Evolutionary conservation across 2,113 vertebrate species (phyloP).

Genomic region (Penelope pileata): DNA sequence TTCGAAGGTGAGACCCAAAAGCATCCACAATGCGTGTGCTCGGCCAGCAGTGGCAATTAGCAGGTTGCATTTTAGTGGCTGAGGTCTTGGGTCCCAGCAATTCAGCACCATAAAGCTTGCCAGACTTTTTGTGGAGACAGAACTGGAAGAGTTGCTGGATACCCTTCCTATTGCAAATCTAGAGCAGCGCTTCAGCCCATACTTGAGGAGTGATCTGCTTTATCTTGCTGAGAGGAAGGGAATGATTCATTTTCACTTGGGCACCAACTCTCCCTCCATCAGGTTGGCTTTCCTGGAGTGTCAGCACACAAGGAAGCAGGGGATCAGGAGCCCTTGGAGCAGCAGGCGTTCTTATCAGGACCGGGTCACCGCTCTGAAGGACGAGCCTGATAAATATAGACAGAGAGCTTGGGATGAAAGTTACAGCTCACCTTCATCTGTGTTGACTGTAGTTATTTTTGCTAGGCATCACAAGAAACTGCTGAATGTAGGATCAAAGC

Average conservation of each 20-base stretch:
- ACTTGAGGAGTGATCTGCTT: neutral
- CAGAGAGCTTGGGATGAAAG: neutral
- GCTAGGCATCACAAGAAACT: slow-evolving; percentile 27
- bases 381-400: neutral
- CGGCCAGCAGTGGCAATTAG: neutral
- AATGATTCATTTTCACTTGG: neutral
- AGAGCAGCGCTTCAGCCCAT: neutral
- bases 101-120: neutral
- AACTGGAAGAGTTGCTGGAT: neutral
- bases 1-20: neutral
- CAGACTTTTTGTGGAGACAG: neutral
- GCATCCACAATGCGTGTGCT: neutral
- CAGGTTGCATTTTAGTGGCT: neutral
- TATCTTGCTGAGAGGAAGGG: neutral
- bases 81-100: neutral
- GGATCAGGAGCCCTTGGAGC: neutral
- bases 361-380: neutral
- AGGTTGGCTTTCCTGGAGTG: neutral
- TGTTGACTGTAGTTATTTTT: slow-evolving; percentile 24
- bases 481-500: slow-evolving; percentile 27
- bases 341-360: neutral
- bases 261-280: neutral
- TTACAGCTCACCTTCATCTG: slow-evolving; percentile 4
- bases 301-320: neutral
- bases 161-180: neutral